Percentiles rank a stretch among this genome's conserved stretches.
Conservation (phyloP, 2,888 invertebrate species). For the Lagria hirta region DNA sequence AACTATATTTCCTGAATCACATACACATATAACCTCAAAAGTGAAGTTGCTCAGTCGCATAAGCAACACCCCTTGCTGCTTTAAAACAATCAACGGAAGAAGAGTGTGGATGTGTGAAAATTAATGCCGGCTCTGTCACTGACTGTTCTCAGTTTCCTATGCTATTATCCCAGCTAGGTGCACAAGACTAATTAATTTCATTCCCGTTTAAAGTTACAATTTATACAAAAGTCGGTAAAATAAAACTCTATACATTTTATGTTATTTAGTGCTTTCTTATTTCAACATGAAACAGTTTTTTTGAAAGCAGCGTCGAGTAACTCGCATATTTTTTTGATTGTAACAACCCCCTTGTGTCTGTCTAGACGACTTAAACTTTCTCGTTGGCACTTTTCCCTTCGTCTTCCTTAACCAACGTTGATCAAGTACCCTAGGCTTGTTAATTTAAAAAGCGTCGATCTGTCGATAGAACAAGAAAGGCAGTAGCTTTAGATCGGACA, state of each 20-base stretch:
- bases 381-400: too few species aligned
- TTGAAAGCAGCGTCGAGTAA: too few species aligned
- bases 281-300: too few species aligned
- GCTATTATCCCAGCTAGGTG: too few species aligned
- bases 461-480: constrained; percentile 43
- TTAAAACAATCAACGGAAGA: constrained; percentile 18
- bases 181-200: too few species aligned
- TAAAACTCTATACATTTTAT: too few species aligned
- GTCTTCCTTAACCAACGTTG: constrained; percentile 17
- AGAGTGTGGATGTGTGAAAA: constrained; percentile 11
- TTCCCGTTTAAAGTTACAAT: too few species aligned
- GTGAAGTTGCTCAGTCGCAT: constrained; percentile 17
- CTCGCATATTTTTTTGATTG: too few species aligned
- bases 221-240: too few species aligned
- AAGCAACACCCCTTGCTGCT: constrained; percentile 8
- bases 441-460: constrained; percentile 51
- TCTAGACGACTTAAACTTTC: too few species aligned
- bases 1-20: constrained; percentile 22
- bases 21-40: constrained; percentile 14
- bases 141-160: constrained; percentile 14
- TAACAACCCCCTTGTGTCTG: too few species aligned
- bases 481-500: constrained; percentile 50
- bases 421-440: constrained; percentile 39
- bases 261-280: too few species aligned
- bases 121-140: constrained; percentile 16